Percentiles rank a stretch among this genome's conserved stretches.
Evolutionary conservation across 2,888 invertebrate species (phyloP).

Genomic region (Tholera decimalis): DNA sequence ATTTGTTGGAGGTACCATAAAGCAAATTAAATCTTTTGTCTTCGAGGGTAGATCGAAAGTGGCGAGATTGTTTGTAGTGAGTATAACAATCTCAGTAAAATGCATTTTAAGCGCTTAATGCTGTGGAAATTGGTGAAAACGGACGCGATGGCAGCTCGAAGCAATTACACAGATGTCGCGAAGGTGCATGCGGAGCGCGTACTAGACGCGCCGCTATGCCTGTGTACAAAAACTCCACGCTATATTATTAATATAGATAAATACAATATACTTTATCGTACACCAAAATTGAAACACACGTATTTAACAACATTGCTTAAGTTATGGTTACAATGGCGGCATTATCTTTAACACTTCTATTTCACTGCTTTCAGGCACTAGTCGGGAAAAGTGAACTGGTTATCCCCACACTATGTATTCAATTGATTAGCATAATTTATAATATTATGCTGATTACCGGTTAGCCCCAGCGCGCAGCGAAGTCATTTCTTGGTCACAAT

Average conservation of each 20-base stretch:
- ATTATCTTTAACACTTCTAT: no score
- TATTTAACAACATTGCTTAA: no score
- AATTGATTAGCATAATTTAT: no score
- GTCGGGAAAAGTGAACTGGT: no score
- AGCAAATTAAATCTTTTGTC: constrained; percentile 69
- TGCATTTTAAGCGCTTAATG: constrained; percentile 87
- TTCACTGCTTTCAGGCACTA: no score
- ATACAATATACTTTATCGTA: no score
- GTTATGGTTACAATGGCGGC: no score
- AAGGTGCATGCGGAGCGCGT: constrained; percentile 60
- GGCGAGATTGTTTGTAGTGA: constrained; percentile 75
- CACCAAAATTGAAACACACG: no score
- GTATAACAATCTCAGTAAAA: constrained; percentile 85
- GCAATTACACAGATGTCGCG: constrained; percentile 87
- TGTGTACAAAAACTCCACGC: constrained; percentile 6
- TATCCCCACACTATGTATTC: no score
- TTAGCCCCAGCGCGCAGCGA: no score
- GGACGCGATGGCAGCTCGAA: constrained; percentile 79
- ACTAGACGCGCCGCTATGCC: constrained; percentile 53
- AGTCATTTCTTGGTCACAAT: no score
- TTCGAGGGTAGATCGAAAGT: constrained; percentile 74
- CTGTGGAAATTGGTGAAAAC: constrained; percentile 85
- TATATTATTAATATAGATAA: constrained; percentile 2
- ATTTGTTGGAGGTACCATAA: constrained; percentile 32
- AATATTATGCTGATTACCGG: no score